Conservation (phyloP, 2,113 vertebrate species). For the Dissostichus mawsoni region DNA sequence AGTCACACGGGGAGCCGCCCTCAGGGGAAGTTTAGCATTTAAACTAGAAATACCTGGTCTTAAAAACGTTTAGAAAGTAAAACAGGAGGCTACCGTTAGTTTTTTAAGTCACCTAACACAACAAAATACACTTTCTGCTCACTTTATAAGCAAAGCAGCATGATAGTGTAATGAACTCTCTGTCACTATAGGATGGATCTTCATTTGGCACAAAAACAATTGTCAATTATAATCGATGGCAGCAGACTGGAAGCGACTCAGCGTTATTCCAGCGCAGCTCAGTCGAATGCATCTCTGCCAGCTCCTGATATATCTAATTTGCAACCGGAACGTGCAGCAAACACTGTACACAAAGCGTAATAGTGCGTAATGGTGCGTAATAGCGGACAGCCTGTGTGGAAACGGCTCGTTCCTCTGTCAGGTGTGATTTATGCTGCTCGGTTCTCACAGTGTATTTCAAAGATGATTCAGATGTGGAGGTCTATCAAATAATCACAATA, state of each 20-base stretch:
- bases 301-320: conserved; percentile 8
- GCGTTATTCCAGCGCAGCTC: conserved; percentile 28
- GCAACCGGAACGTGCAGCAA: neutral
- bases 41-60: neutral
- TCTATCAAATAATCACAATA: conserved; percentile 22
- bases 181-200: conserved; percentile 3
- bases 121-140: neutral
- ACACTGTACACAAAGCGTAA: conserved; percentile 31
- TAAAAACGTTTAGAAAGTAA: neutral
- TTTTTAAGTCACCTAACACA: neutral
- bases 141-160: neutral
- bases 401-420: conserved; percentile 6
- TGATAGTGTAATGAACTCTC: neutral
- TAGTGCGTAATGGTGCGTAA: conserved; percentile 45
- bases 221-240: conserved; percentile 31
- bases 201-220: conserved; percentile 17
- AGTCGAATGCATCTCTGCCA: neutral
- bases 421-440: conserved; percentile 10
- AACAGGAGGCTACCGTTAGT: neutral
- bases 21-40: neutral
- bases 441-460: neutral
- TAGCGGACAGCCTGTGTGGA: conserved; percentile 1
- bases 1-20: conserved; percentile 55
- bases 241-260: conserved; percentile 25
- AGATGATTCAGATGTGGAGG: conserved; percentile 15